Evolutionary conservation across 2,888 invertebrate species (phyloP), one percentile per base, ranked within the genome.

Genomic region (Parnassius mnemosyne): DNA sequence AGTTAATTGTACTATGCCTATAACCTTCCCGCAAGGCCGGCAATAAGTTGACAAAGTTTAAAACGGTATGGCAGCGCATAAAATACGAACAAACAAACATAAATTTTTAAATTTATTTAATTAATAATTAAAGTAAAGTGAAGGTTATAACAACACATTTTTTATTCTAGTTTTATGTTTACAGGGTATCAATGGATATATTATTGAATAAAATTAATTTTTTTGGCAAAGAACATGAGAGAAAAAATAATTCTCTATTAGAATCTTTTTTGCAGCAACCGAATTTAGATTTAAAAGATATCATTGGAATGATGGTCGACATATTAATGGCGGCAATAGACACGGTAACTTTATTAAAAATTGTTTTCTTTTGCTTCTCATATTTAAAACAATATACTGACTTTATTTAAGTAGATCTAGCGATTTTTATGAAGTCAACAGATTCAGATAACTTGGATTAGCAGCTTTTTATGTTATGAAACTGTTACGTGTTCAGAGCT

Each of bases 291-390:
- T 86, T 94, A 20, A 95, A 95, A 76, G 97, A 97, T 81, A 92
- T 97, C n/a, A 91, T 95, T 53, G 97, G 97, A 61, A 95, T 97
- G 92, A 94, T 95, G 64, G 95, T 96, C 49, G 97, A 98, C 83
- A 94, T 97, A 77, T 83, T 97, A 34, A 92, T 97, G 77, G 97
- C 97, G 58, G 96, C 97, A 62, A 94, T 97, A 62, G 97, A 97
- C 77, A 97, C 97, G 65, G 96, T 96, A 34, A 49, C 34, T 47
- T 49, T 10, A 10, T 46, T 46, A 10, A 46, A 46, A 12, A 46
- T 12, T n/a, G 10, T 43, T 11, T 46, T 12, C 10, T n/a, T 46
- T 46, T n/a, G 12, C 25, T 7, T 25, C 0, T 25, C 7, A 5
- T 25, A 5, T 25, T 7, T 25, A 44, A 44, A 44, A 11, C 25